These are phyloP conservation scores for Sorex araneus DNA, from an alignment of 2,113 vertebrate species.

Conservation along the genomic window DNA sequence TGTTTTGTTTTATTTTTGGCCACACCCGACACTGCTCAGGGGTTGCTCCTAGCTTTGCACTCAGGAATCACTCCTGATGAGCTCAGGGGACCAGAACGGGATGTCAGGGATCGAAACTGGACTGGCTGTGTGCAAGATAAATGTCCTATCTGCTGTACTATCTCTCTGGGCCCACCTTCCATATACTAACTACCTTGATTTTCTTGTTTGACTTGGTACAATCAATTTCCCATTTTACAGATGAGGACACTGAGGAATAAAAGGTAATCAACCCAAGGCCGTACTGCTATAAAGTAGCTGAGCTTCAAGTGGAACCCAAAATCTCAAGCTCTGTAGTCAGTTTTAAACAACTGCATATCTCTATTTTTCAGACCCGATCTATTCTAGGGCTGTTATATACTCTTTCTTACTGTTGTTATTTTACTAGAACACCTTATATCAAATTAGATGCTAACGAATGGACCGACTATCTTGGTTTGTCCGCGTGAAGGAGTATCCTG, in stretches of 20 bases:
- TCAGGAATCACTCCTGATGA: no score
- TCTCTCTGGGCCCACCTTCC: neutral
- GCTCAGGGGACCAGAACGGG: no score
- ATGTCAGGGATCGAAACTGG: no score
- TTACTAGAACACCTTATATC: neutral
- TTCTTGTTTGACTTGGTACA: neutral
- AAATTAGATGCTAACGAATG: neutral
- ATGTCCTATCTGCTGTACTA: no score
- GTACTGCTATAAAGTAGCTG: neutral
- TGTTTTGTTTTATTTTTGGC: no score
- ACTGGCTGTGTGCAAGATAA: no score
- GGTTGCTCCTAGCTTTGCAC: no score
- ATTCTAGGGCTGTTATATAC: neutral
- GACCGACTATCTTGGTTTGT: neutral
- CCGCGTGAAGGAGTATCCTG: neutral
- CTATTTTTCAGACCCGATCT: neutral
- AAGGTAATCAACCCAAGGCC: neutral
- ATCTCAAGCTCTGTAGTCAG: neutral
- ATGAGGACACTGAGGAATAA: neutral
- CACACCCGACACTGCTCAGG: no score
- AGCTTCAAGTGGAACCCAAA: neutral
- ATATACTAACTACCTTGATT: neutral
- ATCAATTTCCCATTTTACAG: neutral
- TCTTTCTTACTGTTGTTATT: neutral
- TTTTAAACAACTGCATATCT: neutral